Evolutionary conservation across 2,797 vertebrate genomes (phyloP).

Genomic region (Squalus acanthias): DNA sequence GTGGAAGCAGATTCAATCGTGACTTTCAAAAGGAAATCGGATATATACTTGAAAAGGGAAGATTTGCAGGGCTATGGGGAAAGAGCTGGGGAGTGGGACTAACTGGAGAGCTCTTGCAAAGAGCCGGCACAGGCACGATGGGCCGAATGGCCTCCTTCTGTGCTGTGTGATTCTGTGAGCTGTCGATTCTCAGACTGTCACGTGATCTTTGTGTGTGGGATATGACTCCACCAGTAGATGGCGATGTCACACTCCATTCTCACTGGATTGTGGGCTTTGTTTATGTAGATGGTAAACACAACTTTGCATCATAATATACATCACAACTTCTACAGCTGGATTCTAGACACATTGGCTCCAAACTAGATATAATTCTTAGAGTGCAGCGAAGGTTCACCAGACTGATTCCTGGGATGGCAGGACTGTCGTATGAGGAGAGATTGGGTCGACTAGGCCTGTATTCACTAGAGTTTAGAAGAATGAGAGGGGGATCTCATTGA

Average conservation of each 20-base stretch:
- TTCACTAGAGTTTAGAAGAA: too few relatives aligned
- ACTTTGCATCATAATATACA: background rate
- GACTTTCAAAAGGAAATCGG: too few relatives aligned
- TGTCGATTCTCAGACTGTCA: background rate
- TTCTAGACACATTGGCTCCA: background rate
- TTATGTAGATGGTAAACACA: background rate
- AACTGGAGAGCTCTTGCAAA: too few relatives aligned
- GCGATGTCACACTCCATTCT: background rate
- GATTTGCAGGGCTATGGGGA: background rate
- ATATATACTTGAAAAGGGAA: background rate
- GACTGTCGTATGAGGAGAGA: too few relatives aligned
- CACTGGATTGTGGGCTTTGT: background rate
- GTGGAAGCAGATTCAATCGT: too few relatives aligned
- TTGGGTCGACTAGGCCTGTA: too few relatives aligned
- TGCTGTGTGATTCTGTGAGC: background rate
- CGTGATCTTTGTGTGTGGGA: background rate
- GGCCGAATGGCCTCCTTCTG: background rate
- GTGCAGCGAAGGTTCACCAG: too few relatives aligned
- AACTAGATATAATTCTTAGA: too few relatives aligned
- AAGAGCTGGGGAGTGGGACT: background rate
- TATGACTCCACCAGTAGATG: background rate
- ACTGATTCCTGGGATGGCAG: too few relatives aligned
- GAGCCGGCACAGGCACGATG: too few relatives aligned
- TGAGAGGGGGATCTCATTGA: too few relatives aligned
- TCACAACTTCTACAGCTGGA: background rate